Evolutionary conservation across 2,113 vertebrate genomes (phyloP).

Genomic region (Sprattus sprattus): DNA sequence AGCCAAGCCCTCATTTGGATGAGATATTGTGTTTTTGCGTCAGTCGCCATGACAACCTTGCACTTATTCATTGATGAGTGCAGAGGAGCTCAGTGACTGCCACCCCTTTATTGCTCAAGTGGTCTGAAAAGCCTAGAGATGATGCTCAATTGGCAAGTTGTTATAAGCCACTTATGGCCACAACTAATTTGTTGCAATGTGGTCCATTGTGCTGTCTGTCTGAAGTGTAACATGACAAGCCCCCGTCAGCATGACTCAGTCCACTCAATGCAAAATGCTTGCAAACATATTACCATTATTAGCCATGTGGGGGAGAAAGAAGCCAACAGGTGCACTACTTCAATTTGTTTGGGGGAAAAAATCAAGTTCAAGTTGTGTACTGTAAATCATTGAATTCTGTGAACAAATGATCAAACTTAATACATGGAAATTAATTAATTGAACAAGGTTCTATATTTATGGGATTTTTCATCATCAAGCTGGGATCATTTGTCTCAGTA

Average conservation of each 20-base stretch:
- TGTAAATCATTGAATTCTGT: background rate
- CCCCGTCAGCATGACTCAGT: background rate
- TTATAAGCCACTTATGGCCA: background rate
- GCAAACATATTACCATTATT: background rate
- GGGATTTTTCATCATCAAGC: background rate
- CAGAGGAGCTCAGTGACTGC: background rate
- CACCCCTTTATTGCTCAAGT: background rate
- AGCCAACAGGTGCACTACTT: background rate
- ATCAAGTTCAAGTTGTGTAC: background rate
- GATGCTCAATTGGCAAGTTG: background rate
- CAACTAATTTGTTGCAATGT: background rate
- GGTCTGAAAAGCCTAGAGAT: background rate
- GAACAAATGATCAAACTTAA: background rate
- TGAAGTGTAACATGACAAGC: background rate
- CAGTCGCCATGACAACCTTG: constrained; percentile 39
- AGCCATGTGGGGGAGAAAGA: background rate
- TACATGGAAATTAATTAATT: background rate
- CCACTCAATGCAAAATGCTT: background rate
- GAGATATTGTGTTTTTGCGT: background rate
- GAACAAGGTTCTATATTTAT: background rate
- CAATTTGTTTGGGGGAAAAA: background rate
- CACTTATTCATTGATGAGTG: background rate
- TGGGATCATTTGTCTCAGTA: background rate
- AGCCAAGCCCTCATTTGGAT: constrained; percentile 22
- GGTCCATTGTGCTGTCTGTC: background rate